Percentiles rank a stretch among this genome's conserved stretches.
Conservation (phyloP, 2,113 vertebrate species). For the Prochilodus magdalenae region DNA sequence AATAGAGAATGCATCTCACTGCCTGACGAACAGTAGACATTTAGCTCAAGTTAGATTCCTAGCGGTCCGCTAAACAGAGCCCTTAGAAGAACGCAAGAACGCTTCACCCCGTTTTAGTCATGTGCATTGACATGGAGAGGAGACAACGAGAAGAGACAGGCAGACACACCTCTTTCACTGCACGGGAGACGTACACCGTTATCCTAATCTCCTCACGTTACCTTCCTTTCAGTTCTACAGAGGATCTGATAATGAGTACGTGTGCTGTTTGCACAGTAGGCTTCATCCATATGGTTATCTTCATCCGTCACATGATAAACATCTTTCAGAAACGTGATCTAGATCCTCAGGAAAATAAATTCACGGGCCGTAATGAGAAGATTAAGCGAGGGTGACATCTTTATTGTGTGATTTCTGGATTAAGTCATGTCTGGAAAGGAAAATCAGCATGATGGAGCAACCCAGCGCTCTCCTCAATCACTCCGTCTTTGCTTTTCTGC, state of each 20-base stretch:
- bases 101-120: too few species aligned
- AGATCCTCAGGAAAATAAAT: constrained; percentile 26
- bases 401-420: constrained; percentile 44
- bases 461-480: background rate
- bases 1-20: background rate
- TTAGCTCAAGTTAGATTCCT: background rate
- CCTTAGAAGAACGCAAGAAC: background rate
- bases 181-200: background rate
- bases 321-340: constrained; percentile 37
- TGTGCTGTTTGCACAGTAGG: background rate
- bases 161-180: background rate
- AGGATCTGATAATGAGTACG: background rate
- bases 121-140: background rate
- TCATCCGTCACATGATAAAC: constrained; percentile 32
- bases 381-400: too few species aligned
- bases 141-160: constrained; percentile 13
- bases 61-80: background rate
- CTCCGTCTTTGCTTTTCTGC: background rate
- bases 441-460: constrained; percentile 29
- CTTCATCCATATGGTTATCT: constrained; percentile 27
- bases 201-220: background rate
- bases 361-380: constrained; percentile 16
- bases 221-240: background rate
- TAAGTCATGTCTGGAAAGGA: constrained; percentile 12
- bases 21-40: background rate